Evolutionary conservation across 2,888 invertebrate genomes (phyloP).

Genomic region (Cantharis lateralis): DNA sequence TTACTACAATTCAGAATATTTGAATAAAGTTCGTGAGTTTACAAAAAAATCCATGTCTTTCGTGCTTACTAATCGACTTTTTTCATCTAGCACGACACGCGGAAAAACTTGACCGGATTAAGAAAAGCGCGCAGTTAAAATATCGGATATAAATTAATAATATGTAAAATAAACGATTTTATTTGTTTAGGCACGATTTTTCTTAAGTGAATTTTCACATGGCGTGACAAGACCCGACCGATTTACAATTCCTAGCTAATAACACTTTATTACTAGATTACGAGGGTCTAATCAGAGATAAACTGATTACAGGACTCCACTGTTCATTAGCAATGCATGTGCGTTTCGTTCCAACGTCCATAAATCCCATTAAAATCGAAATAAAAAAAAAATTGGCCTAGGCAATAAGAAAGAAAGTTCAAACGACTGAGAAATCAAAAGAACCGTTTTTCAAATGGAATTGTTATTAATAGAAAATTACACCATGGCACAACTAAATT

Average conservation of each 20-base stretch:
- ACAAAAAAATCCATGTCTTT: conserved; percentile 14
- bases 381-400: not conserved
- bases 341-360: conserved; percentile 10
- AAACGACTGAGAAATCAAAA: not conserved
- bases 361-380: not conserved
- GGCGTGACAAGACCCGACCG: conserved; percentile 23
- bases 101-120: conserved; percentile 3
- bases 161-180: not conserved
- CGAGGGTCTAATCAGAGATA: conserved; percentile 31
- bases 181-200: not conserved
- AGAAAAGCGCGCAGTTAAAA: conserved; percentile 2
- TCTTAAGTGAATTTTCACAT: conserved; percentile 22
- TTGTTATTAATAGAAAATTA: conserved; percentile 4
- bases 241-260: conserved; percentile 26
- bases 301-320: conserved; percentile 26
- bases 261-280: conserved; percentile 32
- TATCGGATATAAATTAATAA: not conserved
- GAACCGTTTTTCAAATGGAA: not conserved
- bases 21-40: conserved; percentile 16
- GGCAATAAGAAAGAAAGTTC: not conserved
- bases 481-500: conserved; percentile 7
- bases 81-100: conserved; percentile 8
- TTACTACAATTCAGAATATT: conserved; percentile 15
- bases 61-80: conserved; percentile 13
- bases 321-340: conserved; percentile 28